These are phyloP conservation scores for Cacatua alba DNA, from an alignment of 2,113 vertebrate genomes.

Conservation along the genomic window DNA sequence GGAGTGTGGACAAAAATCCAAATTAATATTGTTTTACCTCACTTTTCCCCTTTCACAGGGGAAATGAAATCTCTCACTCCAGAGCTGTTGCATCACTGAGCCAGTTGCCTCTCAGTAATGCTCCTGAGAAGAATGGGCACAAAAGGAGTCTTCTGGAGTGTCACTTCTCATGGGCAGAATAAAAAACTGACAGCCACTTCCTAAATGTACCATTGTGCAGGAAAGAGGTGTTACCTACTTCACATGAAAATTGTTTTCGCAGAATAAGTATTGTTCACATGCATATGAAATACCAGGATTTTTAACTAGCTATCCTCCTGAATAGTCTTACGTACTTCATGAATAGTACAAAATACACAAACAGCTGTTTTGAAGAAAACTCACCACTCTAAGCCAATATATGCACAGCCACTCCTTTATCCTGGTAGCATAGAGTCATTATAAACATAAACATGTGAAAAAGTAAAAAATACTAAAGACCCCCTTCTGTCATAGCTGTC, in stretches of 20 bases:
- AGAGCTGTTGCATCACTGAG: not conserved
- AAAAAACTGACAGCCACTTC: not conserved
- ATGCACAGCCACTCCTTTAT: not conserved
- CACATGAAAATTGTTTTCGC: not conserved
- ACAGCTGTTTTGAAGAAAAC: not conserved
- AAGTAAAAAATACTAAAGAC: not conserved
- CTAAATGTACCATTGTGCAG: not conserved
- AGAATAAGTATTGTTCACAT: fast-evolving
- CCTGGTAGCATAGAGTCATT: not conserved
- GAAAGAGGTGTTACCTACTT: not conserved
- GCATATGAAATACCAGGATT: not conserved
- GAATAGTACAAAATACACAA: not conserved
- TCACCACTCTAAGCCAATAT: not conserved
- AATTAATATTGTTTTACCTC: not conserved
- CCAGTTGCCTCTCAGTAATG: not conserved
- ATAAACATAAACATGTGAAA: not conserved
- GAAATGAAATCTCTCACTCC: not conserved
- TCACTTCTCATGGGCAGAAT: not conserved
- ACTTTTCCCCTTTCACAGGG: not conserved
- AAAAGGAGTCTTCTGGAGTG: not conserved
- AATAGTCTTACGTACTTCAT: not conserved
- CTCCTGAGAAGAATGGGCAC: not conserved
- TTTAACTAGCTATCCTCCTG: not conserved
- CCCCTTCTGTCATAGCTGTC: not conserved
- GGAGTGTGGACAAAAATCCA: not conserved